These are phyloP conservation scores for Riparia riparia DNA, from an alignment of 2,113 vertebrate genomes.

Conservation along the genomic window DNA sequence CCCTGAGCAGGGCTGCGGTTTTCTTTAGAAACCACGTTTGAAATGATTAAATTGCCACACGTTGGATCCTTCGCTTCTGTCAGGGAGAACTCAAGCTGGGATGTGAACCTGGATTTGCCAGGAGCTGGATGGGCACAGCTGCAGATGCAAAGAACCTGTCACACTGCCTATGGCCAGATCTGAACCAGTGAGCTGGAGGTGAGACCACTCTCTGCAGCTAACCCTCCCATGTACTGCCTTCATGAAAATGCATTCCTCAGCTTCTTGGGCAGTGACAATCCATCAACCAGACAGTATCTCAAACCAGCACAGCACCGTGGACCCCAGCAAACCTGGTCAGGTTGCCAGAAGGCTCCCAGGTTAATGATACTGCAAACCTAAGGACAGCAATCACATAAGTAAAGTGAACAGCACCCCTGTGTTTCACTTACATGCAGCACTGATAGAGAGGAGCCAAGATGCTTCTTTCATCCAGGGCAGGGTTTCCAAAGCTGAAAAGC, in stretches of 20 bases:
- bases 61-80: neutral
- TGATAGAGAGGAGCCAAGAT: constrained; percentile 98
- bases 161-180: neutral
- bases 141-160: neutral
- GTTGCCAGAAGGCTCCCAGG: neutral
- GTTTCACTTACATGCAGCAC: constrained; percentile 95
- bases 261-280: neutral
- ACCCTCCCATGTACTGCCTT: neutral
- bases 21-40: neutral
- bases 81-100: neutral
- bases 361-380: neutral
- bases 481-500: constrained; percentile 92
- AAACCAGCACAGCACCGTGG: neutral
- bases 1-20: neutral
- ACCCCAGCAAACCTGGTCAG: neutral
- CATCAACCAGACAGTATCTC: neutral
- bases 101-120: neutral
- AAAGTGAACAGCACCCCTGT: neutral
- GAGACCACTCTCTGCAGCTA: neutral
- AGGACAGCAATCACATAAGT: neutral
- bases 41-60: neutral
- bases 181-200: neutral
- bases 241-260: neutral
- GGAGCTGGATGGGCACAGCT: neutral
- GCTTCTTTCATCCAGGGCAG: constrained; percentile 94